These are phyloP conservation scores for Lasioglossum marginatum DNA, from an alignment of 2,888 invertebrate genomes.

Conservation along the genomic window DNA sequence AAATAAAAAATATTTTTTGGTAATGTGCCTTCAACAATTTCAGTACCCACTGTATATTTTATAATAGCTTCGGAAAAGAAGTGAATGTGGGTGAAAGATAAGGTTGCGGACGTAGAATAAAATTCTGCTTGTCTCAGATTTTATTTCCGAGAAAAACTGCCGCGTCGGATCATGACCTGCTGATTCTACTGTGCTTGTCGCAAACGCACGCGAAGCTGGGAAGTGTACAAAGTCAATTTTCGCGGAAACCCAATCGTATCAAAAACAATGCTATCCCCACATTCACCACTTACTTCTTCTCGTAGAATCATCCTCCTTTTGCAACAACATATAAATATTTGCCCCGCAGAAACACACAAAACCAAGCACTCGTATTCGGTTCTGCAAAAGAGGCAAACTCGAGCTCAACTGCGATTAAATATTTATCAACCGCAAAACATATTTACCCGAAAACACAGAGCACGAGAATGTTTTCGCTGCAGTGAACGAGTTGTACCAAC, in stretches of 20 bases:
- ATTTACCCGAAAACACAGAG: background rate
- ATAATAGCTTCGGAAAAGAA: background rate
- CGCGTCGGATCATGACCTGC: background rate
- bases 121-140: background rate
- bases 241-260: background rate
- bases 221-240: background rate
- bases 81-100: background rate
- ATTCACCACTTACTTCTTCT: background rate
- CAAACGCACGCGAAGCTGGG: background rate
- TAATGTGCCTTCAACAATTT: background rate
- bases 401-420: background rate
- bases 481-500: background rate
- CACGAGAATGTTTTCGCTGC: background rate
- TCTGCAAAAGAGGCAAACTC: background rate
- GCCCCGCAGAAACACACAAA: background rate
- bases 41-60: background rate
- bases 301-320: background rate
- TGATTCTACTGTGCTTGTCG: background rate
- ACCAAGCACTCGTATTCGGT: background rate
- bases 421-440: background rate
- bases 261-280: background rate
- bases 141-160: background rate
- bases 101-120: background rate
- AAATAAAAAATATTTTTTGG: background rate
- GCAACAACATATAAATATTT: background rate